Conservation (phyloP, 2,888 invertebrate genomes). For the Hyppa rectilinea region DNA sequence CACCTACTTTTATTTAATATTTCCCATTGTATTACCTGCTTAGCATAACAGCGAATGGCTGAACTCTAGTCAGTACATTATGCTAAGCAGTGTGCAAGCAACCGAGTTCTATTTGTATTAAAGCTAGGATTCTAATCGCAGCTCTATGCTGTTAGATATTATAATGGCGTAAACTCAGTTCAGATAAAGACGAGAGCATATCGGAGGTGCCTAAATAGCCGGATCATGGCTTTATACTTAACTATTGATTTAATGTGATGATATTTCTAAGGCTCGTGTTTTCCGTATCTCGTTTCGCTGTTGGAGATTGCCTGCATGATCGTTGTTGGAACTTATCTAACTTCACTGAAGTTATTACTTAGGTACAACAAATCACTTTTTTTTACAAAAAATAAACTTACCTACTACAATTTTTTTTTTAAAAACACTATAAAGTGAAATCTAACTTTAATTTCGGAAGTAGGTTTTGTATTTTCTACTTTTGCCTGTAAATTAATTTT, state of each 20-base stretch:
- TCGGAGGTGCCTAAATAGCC: background rate
- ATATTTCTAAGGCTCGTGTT: background rate
- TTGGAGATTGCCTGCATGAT: background rate
- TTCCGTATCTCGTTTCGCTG: background rate
- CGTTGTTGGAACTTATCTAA: background rate
- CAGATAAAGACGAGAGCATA: conserved; percentile 17
- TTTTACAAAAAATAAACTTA: too few relatives aligned
- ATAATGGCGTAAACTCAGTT: conserved; percentile 2
- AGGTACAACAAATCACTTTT: too few relatives aligned
- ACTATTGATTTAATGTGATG: background rate
- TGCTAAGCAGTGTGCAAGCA: conserved; percentile 58
- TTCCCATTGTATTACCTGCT: conserved; percentile 50
- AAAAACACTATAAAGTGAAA: too few relatives aligned
- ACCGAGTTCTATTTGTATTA: conserved; percentile 55
- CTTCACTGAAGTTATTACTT: background rate
- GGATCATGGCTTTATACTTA: conserved; percentile 6
- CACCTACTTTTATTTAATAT: conserved; percentile 24
- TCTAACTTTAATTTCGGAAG: too few relatives aligned
- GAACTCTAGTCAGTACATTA: conserved; percentile 58
- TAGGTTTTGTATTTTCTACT: too few relatives aligned
- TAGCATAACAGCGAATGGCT: conserved; percentile 56
- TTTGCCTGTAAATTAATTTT: too few relatives aligned
- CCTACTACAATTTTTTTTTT: too few relatives aligned
- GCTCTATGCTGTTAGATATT: conserved; percentile 35
- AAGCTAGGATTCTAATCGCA: conserved; percentile 45